Evolutionary conservation across 2,797 vertebrate species (phyloP).

Genomic region (Acropternis orthonyx): DNA sequence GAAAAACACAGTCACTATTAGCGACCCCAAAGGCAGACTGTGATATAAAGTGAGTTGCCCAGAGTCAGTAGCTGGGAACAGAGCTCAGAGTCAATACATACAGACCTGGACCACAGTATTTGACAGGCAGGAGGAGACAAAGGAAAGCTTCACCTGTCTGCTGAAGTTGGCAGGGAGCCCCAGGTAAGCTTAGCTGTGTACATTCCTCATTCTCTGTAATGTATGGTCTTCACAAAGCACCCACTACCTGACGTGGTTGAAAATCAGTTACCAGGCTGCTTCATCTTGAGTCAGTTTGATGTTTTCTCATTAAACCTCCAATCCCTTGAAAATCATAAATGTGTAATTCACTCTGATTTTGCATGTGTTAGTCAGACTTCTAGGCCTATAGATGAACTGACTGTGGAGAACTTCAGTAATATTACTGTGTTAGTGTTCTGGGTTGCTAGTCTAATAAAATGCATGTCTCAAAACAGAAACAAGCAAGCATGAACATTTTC

Average conservation of each 20-base stretch:
- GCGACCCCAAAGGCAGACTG: not conserved
- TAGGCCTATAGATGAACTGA: not conserved
- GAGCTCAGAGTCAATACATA: not conserved
- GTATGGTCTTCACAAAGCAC: not conserved
- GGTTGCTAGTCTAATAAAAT: not conserved
- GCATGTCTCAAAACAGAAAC: not conserved
- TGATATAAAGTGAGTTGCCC: not conserved
- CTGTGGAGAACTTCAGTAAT: not conserved
- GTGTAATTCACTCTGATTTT: not conserved
- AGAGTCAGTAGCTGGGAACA: not conserved
- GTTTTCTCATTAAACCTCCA: not conserved
- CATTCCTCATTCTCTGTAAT: not conserved
- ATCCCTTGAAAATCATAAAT: not conserved
- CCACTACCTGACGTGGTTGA: not conserved
- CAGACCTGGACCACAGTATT: not conserved
- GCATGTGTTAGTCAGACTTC: not conserved
- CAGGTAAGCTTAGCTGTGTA: not conserved
- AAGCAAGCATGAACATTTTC: not conserved
- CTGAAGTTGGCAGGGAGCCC: not conserved
- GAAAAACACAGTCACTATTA: not conserved
- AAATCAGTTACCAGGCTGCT: not conserved
- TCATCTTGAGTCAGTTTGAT: not conserved
- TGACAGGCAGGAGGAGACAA: not conserved
- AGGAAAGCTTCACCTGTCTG: not conserved
- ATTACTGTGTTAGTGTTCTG: not conserved